Percentiles rank a stretch among this genome's conserved stretches.
Conservation (phyloP, 2,888 invertebrate genomes). For the Peribatodes rhomboidaria region DNA sequence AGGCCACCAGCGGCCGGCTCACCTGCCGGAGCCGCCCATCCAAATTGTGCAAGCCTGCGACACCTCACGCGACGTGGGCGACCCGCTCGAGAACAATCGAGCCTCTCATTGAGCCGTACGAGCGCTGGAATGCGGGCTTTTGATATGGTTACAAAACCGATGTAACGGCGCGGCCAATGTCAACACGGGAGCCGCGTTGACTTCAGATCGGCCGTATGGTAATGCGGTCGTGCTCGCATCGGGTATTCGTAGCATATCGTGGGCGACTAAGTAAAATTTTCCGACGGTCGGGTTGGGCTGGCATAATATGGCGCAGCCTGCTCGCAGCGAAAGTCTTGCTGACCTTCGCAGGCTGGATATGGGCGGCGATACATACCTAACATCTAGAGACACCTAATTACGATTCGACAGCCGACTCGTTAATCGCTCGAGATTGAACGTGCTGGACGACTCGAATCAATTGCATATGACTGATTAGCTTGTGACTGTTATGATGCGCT, state of each 20-base stretch:
- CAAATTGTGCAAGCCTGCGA: conserved; percentile 74
- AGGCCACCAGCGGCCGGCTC: conserved; percentile 62
- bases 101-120: conserved; percentile 70
- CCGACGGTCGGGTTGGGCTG: conserved; percentile 73
- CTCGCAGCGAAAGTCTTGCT: conserved; percentile 81
- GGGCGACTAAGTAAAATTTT: conserved; percentile 77
- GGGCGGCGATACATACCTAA: conserved; percentile 73
- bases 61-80: conserved; percentile 69
- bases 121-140: conserved; percentile 78
- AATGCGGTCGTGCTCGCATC: conserved; percentile 65
- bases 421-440: conserved; percentile 47
- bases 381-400: conserved; percentile 73
- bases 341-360: conserved; percentile 83
- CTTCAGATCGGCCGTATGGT: conserved; percentile 74
- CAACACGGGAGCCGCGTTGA: conserved; percentile 76
- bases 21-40: conserved; percentile 64
- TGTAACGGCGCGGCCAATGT: conserved; percentile 81
- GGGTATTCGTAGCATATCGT: conserved; percentile 64
- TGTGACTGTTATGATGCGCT: conserved; percentile 49
- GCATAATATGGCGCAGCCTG: conserved; percentile 67
- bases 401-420: conserved; percentile 57
- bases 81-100: conserved; percentile 75
- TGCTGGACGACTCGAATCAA: conserved; percentile 42
- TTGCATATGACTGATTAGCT: conserved; percentile 47
- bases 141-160: conserved; percentile 81